Evolutionary conservation across 2,797 vertebrate genomes (phyloP), one percentile per base, ranked within the genome.

Genomic region (Anabas testudineus): DNA sequence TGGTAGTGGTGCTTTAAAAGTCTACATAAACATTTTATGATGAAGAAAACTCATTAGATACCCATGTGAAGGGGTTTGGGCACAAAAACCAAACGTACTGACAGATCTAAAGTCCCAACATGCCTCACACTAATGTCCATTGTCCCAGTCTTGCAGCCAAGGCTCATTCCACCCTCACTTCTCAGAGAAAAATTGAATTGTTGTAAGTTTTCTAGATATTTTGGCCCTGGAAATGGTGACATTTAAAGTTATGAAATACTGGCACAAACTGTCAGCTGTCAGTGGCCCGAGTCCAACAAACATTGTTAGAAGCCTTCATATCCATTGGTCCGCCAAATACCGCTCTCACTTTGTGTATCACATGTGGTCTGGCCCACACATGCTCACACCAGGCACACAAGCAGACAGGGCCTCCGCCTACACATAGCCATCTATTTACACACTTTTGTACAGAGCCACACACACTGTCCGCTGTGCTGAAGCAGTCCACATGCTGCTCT

Each of bases 341-440:
- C 22, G 42, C 74, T 88, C 87, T 84, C 78, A 78, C 82, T 89
- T 83, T 87, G 77, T 77, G 81, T 67, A 57, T 85, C 83, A 87
- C 85, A 89, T 88, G 83, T 78, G 82, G 86, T 83, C 76, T 83
- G 86, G 88, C 84, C 88, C 85, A 91, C 88, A 90, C 89, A 79
- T 46, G 67, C 85, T 83, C 72, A 81, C 78, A 74, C 45, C 78
- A 76, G 81, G 76, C 78, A 64, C 77, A 70, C 71, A 63, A 52
- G 74, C 54, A 52, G 65, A 81, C 85, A 72, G 76, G 80, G 71
- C 82, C 77, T 79, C 83, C 85, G 81, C 88, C 87, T 65, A 86
- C 89, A 74, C 78, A 59, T 54, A 62, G 37, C 56, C 67, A 39
- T 69, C 78, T 80, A 81, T 81, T 80, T 82, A 81, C 82, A 83